Base-by-base conservation (phyloP, 2,797 vertebrate genomes). In the Clarias fuscus region DNA sequence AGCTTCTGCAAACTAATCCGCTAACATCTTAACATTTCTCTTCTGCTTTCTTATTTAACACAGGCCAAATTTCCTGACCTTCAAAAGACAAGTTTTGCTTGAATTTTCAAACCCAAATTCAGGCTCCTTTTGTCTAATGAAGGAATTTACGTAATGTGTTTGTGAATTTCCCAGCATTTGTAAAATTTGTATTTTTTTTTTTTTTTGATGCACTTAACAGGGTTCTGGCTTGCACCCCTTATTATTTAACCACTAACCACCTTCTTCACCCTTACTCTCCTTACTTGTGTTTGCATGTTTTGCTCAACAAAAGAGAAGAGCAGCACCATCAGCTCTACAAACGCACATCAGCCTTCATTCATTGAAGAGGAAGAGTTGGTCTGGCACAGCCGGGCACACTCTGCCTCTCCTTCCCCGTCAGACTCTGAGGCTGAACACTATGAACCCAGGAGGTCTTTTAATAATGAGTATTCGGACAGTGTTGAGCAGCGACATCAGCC, bases 211-310 rank as follows among this genome's bases (percentile, higher is more conserved):
- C 78, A 18, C 85, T 86, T 68, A 68, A 73, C 78, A 65, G 7
- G 85, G 13, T 90, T 82, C 91, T 86, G 40, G 7, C 61, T 65
- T 33, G 84, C 78, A 61, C 80, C n/a, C 75, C 87, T 80, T 89
- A 87, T 71, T 86, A 40, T 89, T 67, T 86, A 86, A 73, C 82
- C 15, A 82, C 91, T 93, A 91, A 92, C 91, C 62, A 40, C 91
- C 86, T 83, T 89, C 88, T 83, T 89, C 88, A 91, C 88, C 90
- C 85, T 88, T 88, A 87, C 84, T 90, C 79, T 84, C 92, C 88
- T 92, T 91, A 94, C 94, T 94, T 96, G 87, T 95, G 92, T 96
- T 95, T 96, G 93, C 94, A 96, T 96, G 95, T 94, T 92, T 95
- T 91, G 81, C 92, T 89, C 90, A 81, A 90, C 89, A 92, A 91